Evolutionary conservation across 2,113 vertebrate genomes (phyloP), one percentile per base, ranked within the genome.

Genomic region (Physeter macrocephalus): DNA sequence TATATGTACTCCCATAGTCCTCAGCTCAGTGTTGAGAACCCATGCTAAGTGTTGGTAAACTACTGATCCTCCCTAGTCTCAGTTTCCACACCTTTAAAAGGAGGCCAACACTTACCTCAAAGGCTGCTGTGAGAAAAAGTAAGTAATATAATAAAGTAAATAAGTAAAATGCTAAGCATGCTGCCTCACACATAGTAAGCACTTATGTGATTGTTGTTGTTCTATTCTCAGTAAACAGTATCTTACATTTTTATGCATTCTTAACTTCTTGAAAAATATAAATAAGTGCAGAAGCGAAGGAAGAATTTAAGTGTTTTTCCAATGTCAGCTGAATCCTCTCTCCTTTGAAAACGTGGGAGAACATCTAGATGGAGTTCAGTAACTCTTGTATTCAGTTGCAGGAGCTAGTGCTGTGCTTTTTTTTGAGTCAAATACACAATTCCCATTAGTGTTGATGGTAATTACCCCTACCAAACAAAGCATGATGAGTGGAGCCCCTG

Each of bases 391-490:
- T 57, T 93, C 89, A 82, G 69, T 74, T 29, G 43, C 15, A 13
- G n/a, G 59, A 92, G 36, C 49, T 67, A 75, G 52, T 15, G n/a
- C 43, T 71, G 8, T 71, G 78, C 69, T 74, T 82, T 25, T 88
- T 82, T 46, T 78, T 71, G 61, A 94, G n/a, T 61, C 87, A 43
- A 72, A 97, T 75, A 52, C 3, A 52, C 61, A 61, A 43, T 52
- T 90, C 62, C 61, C 67, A 49, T 74, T 36, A 62, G 29, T 84
- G 72, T 14, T 78, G 77, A 92, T 43, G 77, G 69, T 93, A 87
- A 95, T 93, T 75, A 89, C 11, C 23, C 20, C 80, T 61, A 20
- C 11, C 34, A 81, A 94, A 87, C 61, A 96, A 97, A 92, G 72
- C 46, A 34, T 46, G 23, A 49, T 72, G 61, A 69, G 46, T 64